Base-by-base conservation (phyloP, 2,113 vertebrate species). In the Psilopogon haemacephalus region DNA sequence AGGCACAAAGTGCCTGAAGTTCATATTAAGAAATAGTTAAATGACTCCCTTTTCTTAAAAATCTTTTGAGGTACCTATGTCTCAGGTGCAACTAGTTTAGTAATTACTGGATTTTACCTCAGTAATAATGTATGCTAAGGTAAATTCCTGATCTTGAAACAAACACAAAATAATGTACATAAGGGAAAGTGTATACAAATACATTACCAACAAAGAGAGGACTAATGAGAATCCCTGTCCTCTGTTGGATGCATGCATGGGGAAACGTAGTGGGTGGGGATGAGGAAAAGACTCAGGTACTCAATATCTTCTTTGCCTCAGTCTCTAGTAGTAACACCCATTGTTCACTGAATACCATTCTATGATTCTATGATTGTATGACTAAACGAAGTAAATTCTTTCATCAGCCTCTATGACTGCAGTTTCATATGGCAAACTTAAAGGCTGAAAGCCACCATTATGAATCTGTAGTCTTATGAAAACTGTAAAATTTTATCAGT, bases 161-260 rank as follows among this genome's bases (percentile, higher is more conserved):
- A 67, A 59, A 35, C 9, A 27, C 6, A 74, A 44, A 10, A 58
- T 84, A 60, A 81, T 19, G 20, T 2, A n/a, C 0, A 0, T 28
- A 44, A 67, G 8, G 14, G 38, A 55, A 75, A 33, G 7, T 0
- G 11, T 1, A 2, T 46, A 46, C 19, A 46, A 46, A 46, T 46
- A 46, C 21, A 46, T 46, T 46, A 21, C 9, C 46, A 46, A 20
- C 46, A 46, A 46, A 46, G 20, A 11, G 46, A 46, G 46, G 46
- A 46, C 46, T 46, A 46, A 46, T 19, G 20, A 20, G 20, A 46
- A 46, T 46, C 46, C 21, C 20, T 46, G 46, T 9, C 46, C 46
- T 46, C 21, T 46, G 19, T 46, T 46, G 46, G 19, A 46, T 46
- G 20, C 46, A 21, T 46, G 19, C 9, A 15, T 42, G 18, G 44